Percentiles rank a stretch among this genome's conserved stretches.
phyloP scores from a whole-genome alignment of 1,140 invertebrate genomes.

The Ephestia elutella region DNA sequence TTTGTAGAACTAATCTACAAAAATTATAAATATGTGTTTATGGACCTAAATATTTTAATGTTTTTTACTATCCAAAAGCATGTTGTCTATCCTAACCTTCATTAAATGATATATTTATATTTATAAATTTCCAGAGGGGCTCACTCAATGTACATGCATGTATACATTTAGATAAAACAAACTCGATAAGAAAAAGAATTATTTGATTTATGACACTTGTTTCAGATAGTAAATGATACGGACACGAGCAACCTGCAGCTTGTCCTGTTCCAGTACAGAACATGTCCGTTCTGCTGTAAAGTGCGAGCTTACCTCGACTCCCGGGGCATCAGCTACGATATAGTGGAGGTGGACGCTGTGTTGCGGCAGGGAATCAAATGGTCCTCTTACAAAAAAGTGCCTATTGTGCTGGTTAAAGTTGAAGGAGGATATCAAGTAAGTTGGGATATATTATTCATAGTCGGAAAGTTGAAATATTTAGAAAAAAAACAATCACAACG shows the following conservation, averaged over 20 bases:
- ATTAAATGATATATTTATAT: too few species aligned
- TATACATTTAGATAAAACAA: too few species aligned
- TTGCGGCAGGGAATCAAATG: conserved; percentile 93
- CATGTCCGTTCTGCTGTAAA: conserved; percentile 99
- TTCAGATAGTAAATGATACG: conserved; percentile 76
- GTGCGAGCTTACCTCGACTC: conserved; percentile 95
- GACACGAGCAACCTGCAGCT: conserved; percentile 87
- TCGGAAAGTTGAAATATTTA: neutral
- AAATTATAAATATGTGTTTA: too few species aligned
- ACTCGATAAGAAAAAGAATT: conserved; percentile 2
- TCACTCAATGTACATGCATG: too few species aligned
- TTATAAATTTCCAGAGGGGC: too few species aligned
- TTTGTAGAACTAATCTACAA: too few species aligned
- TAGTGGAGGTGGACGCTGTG: conserved; percentile 98
- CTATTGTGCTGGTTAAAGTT: conserved; percentile 89
- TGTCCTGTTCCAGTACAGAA: conserved; percentile 96
- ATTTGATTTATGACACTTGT: conserved; percentile 8
- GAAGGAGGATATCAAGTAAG: conserved; percentile 78
- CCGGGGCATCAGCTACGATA: conserved; percentile 94
- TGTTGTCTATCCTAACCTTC: too few species aligned
- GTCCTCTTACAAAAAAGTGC: conserved; percentile 96
- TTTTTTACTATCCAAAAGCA: too few species aligned
- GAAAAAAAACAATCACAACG: too few species aligned
- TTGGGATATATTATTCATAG: conserved; percentile 7
- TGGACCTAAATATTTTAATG: too few species aligned